Evolutionary conservation across 2,797 vertebrate genomes (phyloP).

Genomic region (Phrynocephalus guinanensis): DNA sequence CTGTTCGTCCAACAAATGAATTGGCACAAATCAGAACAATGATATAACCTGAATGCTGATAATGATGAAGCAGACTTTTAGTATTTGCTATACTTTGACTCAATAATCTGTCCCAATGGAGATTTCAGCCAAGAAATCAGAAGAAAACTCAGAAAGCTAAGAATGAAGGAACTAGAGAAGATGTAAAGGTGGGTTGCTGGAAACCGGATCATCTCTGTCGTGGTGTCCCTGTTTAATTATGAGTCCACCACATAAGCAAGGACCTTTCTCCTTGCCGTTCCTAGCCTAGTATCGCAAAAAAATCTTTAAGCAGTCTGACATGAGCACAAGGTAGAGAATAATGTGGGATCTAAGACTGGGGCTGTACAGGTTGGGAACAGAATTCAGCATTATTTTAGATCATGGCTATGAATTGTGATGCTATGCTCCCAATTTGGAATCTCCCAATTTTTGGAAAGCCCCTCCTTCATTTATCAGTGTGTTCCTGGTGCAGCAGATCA

Average conservation of each 20-base stretch:
- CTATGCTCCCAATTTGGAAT: rapidly evolving
- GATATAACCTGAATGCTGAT: neutral
- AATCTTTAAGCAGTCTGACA: neutral
- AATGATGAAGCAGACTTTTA: neutral
- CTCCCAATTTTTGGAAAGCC: neutral
- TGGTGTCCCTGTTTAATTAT: neutral
- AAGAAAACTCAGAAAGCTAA: neutral
- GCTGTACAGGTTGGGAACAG: neutral
- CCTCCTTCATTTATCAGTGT: neutral
- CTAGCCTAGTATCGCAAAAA: neutral
- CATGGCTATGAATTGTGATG: neutral
- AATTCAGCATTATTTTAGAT: neutral
- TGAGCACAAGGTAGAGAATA: neutral
- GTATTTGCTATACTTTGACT: neutral
- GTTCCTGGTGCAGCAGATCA: neutral
- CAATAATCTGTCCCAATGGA: neutral
- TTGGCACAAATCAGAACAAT: too few species aligned
- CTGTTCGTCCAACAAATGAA: too few species aligned
- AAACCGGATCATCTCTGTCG: neutral
- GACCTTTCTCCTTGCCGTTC: neutral
- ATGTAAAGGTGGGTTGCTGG: neutral
- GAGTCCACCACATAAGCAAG: too few species aligned
- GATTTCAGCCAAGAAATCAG: neutral
- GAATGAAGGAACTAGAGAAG: neutral
- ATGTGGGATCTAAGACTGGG: neutral